Base-by-base conservation (phyloP, 2,797 vertebrate species). In the Garrulus glandarius region DNA sequence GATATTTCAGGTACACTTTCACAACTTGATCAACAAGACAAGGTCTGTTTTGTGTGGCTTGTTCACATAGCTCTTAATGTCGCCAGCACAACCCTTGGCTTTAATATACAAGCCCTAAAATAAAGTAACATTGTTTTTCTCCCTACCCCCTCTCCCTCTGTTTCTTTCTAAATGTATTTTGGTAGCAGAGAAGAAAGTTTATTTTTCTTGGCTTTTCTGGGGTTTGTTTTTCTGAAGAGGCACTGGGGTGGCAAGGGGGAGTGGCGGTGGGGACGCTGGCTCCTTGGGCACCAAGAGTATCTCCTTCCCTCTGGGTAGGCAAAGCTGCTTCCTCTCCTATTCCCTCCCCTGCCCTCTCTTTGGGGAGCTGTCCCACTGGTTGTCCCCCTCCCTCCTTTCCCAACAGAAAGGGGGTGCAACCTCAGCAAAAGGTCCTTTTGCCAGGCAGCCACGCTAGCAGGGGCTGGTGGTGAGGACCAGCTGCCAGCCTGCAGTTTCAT, bases 131-230 rank as follows among this genome's bases (percentile, higher is more conserved):
- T 30, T 68, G 39, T 71, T 87, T 89, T 49, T 84, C 65, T 56
- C 50, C 67, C 47, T 32, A 39, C 20, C 2, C 50, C 9, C 32
- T 59, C 43, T 78, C 53, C n/a, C 65, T 74, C 65, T 57, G 11
- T 36, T 69, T 37, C 59, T 70, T 91, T 93, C 55, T 60, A 49
- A 70, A 69, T 30, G 47, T 65, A 37, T 87, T 84, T 84, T 79
- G 44, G 44, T 92, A 49, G 30, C 72, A 50, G 72, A 93, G 60
- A 79, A 68, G 76, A 21, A 65, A 94, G 61, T 69, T 84, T 78
- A 49, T 89, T 96, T 92, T 93, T 78, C 92, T 92, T 92, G 64
- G 80, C 27, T 84, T 94, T 87, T 88, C 69, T 75, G 24, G n/a
- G 19, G 34, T 83, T 94, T 93, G 75, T 89, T 96, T 85, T 79